Evolutionary conservation across 2,797 vertebrate species (phyloP).

Genomic region (Halcyon chelicuti): DNA sequence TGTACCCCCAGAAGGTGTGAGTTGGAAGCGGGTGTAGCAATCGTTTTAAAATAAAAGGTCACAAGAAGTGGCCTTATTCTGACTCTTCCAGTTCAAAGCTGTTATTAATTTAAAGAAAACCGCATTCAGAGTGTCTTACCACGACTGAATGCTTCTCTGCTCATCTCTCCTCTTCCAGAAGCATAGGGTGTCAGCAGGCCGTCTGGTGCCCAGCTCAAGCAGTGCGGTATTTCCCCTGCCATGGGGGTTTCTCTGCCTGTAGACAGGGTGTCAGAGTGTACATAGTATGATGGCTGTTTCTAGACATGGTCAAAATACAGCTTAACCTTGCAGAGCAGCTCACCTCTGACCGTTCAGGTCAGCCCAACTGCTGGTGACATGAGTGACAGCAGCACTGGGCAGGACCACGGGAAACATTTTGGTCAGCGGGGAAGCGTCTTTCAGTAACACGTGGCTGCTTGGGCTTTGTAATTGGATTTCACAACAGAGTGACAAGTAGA

Average conservation of each 20-base stretch:
- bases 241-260: not conserved
- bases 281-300: not conserved
- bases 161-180: not conserved
- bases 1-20: not conserved
- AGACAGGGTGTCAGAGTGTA: fast-evolving
- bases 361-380: not conserved
- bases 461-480: not conserved
- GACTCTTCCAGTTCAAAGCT: not conserved
- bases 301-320: not conserved
- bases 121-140: not conserved
- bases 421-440: fast-evolving
- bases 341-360: not conserved
- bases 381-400: fast-evolving
- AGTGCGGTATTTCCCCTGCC: not conserved
- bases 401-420: not conserved
- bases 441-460: not conserved
- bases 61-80: not conserved
- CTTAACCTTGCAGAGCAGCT: not conserved
- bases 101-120: not conserved
- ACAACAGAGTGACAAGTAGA: not conserved
- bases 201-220: fast-evolving
- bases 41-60: not conserved
- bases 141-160: not conserved
- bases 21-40: not conserved
- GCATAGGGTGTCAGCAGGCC: not conserved